These are phyloP conservation scores for Myotis davidii DNA, from an alignment of 2,113 vertebrate species.

Conservation along the genomic window DNA sequence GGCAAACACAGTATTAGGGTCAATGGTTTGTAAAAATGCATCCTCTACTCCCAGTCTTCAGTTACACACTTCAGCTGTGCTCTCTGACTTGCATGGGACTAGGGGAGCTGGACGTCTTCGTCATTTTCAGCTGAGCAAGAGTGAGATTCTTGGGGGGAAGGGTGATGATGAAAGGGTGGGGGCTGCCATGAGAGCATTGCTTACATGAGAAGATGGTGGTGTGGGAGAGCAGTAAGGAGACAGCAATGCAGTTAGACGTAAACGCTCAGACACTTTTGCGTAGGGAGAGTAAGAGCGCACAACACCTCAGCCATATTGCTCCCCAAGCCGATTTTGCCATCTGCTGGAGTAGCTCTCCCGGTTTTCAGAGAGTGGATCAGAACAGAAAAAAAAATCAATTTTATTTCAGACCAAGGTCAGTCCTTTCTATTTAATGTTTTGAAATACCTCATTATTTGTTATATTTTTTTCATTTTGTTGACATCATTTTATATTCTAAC, in stretches of 20 bases:
- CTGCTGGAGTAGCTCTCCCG: background rate
- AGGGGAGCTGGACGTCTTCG: background rate
- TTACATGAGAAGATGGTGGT: background rate
- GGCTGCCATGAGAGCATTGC: background rate
- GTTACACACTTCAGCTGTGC: background rate
- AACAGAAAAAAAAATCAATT: no score
- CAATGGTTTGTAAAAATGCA: background rate
- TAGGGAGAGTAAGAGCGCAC: rapidly evolving
- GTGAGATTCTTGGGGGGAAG: background rate
- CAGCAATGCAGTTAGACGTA: background rate
- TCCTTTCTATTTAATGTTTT: no score
- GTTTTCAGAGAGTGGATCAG: background rate
- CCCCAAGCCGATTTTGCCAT: background rate
- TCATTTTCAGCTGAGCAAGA: background rate
- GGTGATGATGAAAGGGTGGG: background rate
- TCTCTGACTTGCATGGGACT: background rate
- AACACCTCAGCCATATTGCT: background rate
- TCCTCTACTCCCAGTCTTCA: background rate
- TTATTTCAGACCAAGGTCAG: no score
- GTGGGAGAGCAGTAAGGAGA: no score
- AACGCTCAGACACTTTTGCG: background rate
- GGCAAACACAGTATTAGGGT: background rate
- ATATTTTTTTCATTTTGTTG: no score
- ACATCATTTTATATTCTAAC: background rate
- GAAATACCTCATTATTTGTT: no score